phyloP scores from a whole-genome alignment of 2,888 invertebrate species.

The Coenonympha arcania region DNA sequence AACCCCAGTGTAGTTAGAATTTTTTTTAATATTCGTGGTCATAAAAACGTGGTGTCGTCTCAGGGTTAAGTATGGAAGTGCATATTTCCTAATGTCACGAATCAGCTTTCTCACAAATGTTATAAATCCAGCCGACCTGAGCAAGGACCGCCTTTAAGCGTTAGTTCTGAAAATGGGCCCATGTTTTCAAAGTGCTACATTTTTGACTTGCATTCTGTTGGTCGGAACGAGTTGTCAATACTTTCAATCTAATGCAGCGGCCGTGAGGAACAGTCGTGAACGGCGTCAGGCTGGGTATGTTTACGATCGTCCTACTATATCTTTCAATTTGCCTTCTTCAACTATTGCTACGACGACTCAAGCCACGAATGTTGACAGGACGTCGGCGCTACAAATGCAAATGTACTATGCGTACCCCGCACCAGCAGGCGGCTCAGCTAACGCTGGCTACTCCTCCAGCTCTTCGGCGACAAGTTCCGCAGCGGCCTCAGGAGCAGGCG shows the following conservation, averaged over 20 bases:
- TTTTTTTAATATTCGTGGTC: neutral
- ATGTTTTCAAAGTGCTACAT: slow-evolving; percentile 28
- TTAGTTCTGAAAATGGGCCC: slow-evolving; percentile 36
- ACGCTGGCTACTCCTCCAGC: slow-evolving; percentile 40
- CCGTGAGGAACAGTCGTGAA: slow-evolving; percentile 34
- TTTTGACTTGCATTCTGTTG: slow-evolving; percentile 30
- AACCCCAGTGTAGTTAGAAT: neutral
- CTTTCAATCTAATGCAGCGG: slow-evolving; percentile 11
- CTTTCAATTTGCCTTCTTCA: slow-evolving; percentile 56
- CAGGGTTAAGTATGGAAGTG: slow-evolving; percentile 43
- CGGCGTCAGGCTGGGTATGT: slow-evolving; percentile 64
- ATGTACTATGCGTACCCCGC: slow-evolving; percentile 66
- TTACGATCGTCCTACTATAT: slow-evolving; percentile 57
- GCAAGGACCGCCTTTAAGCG: slow-evolving; percentile 39
- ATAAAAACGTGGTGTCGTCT: neutral
- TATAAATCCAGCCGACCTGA: slow-evolving; percentile 49
- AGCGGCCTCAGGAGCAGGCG: slow-evolving; percentile 16
- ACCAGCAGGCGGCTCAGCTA: slow-evolving; percentile 40
- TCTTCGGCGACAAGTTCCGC: slow-evolving; percentile 27
- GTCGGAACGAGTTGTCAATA: slow-evolving; percentile 9
- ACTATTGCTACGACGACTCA: slow-evolving; percentile 47
- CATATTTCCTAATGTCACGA: slow-evolving; percentile 41
- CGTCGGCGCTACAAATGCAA: slow-evolving; percentile 58
- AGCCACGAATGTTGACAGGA: slow-evolving; percentile 57
- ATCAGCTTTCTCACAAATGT: slow-evolving; percentile 42